phyloP scores from a whole-genome alignment of 2,113 vertebrate genomes.

The Todiramphus saurophagus region DNA sequence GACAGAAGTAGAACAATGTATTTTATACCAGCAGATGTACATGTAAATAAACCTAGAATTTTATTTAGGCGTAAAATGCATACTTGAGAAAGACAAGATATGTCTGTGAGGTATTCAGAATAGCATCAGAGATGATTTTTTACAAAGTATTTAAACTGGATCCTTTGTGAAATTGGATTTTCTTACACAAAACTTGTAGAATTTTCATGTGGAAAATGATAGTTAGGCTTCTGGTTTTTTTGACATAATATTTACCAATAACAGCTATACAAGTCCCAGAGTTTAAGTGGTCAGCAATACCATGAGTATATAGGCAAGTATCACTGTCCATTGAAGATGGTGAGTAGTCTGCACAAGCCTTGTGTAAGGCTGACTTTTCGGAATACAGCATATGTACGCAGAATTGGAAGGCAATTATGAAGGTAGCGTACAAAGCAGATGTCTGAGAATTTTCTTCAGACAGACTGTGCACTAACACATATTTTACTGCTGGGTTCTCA shows the following conservation, averaged over 20 bases:
- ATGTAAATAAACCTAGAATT: not conserved
- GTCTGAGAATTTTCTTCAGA: not conserved
- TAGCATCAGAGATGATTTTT: not conserved
- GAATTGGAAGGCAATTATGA: not conserved
- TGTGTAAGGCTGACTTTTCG: not conserved
- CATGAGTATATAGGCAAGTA: not conserved
- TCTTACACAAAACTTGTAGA: not conserved
- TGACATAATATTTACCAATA: not conserved
- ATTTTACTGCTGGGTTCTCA: not conserved
- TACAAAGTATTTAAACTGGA: not conserved
- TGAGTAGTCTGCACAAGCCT: not conserved
- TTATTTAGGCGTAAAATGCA: not conserved
- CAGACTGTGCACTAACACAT: not conserved
- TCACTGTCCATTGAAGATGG: not conserved
- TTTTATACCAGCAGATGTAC: not conserved
- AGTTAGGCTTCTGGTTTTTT: not conserved
- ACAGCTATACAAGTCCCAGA: not conserved
- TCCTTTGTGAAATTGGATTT: not conserved
- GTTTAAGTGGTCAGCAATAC: not conserved
- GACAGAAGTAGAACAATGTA: not conserved
- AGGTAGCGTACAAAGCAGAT: not conserved
- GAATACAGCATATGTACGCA: not conserved
- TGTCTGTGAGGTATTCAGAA: not conserved
- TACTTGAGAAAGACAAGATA: not conserved
- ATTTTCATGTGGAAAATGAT: not conserved